Evolutionary conservation across 2,888 invertebrate species (phyloP).

Genomic region (Athalia rosae): DNA sequence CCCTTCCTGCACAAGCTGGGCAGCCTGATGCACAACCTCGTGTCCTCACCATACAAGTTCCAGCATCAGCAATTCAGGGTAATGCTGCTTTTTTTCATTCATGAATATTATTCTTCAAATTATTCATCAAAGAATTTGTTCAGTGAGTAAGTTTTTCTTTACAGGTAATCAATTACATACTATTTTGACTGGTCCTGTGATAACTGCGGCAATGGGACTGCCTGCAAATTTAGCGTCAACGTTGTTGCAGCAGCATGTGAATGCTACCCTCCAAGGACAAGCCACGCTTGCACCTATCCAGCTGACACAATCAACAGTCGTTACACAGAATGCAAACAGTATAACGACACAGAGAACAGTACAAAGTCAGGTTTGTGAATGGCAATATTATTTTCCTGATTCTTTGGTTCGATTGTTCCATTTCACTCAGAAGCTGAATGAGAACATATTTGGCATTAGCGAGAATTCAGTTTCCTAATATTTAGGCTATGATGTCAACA

Average conservation of each 20-base stretch:
- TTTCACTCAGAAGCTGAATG: not conserved
- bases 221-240: conserved; percentile 88
- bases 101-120: not conserved
- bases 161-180: conserved; percentile 78
- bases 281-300: conserved; percentile 71
- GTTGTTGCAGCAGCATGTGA: conserved; percentile 91
- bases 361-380: conserved; percentile 61
- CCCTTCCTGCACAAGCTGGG: conserved; percentile 87
- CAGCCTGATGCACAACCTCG: conserved; percentile 82
- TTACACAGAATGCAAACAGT: conserved; percentile 62
- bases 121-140: not conserved
- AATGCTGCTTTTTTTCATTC: conserved; percentile 60
- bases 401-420: not conserved
- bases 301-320: conserved; percentile 65
- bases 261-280: conserved; percentile 82
- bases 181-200: conserved; percentile 90
- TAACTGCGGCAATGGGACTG: conserved; percentile 91
- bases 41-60: conserved; percentile 92
- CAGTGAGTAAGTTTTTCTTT: conserved; percentile 48
- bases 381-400: not conserved
- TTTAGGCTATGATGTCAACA: conserved; percentile 50
- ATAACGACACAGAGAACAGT: conserved; percentile 61
- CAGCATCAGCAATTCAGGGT: conserved; percentile 88
- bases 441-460: not conserved
- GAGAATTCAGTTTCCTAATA: not conserved